A percentile compares a stretch with the other conserved stretches of the same genome.
phyloP scores from a whole-genome alignment of 1,140 invertebrate species.

The Pseudomyrmex flavicornis region DNA sequence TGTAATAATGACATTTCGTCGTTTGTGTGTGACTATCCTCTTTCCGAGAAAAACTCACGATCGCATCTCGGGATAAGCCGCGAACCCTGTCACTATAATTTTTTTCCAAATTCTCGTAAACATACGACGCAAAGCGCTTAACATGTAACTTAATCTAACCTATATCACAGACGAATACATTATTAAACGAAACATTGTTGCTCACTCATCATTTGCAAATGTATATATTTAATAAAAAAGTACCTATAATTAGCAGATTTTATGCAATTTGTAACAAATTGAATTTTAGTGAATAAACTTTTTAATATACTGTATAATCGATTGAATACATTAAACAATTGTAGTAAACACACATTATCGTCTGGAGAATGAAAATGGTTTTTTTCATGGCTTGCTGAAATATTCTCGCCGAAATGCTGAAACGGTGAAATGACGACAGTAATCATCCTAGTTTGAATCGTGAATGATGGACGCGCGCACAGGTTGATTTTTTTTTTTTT shows the following conservation, averaged over 20 bases:
- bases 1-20: slow-evolving; percentile 56
- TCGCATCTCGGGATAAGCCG: not conserved
- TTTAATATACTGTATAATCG: no score
- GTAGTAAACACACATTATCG: not conserved
- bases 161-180: no score
- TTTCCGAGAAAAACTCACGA: not conserved
- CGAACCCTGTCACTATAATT: not conserved
- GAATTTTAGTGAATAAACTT: no score
- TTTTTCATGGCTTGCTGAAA: not conserved
- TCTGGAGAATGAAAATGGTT: slow-evolving; percentile 30
- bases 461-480: no score
- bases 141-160: not conserved
- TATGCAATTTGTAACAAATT: no score
- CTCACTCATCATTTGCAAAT: no score
- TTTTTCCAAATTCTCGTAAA: not conserved
- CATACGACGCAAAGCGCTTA: not conserved
- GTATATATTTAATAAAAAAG: no score
- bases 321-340: not conserved
- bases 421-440: slow-evolving; percentile 41
- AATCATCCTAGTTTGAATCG: slow-evolving; percentile 45
- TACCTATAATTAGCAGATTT: no score
- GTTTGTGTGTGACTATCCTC: not conserved
- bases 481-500: slow-evolving; percentile 23
- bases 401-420: slow-evolving; percentile 44
- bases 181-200: no score